Evolutionary conservation across 2,797 vertebrate genomes (phyloP), one percentile per base, ranked within the genome.

Genomic region (Eleutherodactylus coqui): DNA sequence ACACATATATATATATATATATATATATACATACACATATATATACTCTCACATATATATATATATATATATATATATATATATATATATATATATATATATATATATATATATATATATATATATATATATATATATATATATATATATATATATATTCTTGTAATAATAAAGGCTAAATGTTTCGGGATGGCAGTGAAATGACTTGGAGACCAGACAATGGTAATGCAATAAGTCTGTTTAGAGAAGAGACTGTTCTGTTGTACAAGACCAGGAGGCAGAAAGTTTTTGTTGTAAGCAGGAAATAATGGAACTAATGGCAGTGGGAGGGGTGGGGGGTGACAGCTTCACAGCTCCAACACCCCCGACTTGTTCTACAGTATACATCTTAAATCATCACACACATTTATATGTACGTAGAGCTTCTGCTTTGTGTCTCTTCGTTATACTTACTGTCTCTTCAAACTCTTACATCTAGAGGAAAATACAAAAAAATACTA

Each of bases 331-430:
- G n/a, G n/a, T n/a, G n/a, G n/a, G 69, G 79, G 49, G 79, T 55
- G 85, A 86, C 77, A 69, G 72, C n/a, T n/a, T 86, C 79, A 86
- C 85, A 82, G 43, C 79, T 86, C 14, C 75, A 69, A 75, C 72
- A 86, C 85, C 64, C 58, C 29, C 34, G 34, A 77, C 73, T 34
- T 41, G 62, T 36, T 62, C 78, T 43, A 76, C 76, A 85, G 47
- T 55, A 43, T 36, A 85, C 62, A 79, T 72, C 47, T 47, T 79
- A 69, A 58, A 79, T 77, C 75, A 70, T 38, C 67, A 83, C 3
- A 49, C 38, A 38, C 27, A 84, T 60, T 43, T 27, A 29, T 45
- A 70, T 72, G 69, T 72, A 29, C 64, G 73, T n/a, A 32, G 32
- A 24, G 58, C 47, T 51, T 69, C 29, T 36, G 43, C 60, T 81